phyloP scores from a whole-genome alignment of 2,113 vertebrate genomes.

The Heterotilapia buettikoferi region DNA sequence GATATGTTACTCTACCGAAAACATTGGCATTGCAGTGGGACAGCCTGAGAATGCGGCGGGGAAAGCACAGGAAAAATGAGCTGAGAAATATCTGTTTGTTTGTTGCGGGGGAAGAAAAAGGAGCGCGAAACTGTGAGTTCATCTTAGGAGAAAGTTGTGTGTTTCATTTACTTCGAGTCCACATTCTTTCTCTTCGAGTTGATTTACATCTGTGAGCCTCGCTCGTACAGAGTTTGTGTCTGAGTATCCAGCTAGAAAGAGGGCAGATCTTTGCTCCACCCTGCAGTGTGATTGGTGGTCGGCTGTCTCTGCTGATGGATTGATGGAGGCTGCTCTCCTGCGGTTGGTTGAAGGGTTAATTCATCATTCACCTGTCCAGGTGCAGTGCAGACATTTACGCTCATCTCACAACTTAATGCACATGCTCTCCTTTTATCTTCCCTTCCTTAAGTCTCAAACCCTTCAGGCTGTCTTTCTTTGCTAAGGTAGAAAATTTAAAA shows the following conservation, averaged over 20 bases:
- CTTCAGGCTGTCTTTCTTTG: not conserved
- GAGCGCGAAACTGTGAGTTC: constrained; percentile 40
- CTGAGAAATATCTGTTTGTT: constrained; percentile 46
- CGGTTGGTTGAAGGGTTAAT: constrained; percentile 40
- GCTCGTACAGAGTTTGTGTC: not conserved
- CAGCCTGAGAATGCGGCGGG: constrained; percentile 52
- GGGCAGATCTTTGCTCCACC: constrained; percentile 29
- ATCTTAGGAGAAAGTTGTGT: constrained; percentile 31
- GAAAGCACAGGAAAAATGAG: constrained; percentile 17
- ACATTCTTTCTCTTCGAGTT: not conserved
- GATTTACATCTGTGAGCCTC: not conserved
- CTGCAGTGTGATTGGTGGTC: constrained; percentile 60
- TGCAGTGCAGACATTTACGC: not conserved
- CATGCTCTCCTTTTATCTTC: not conserved
- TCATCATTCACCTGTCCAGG: constrained; percentile 50
- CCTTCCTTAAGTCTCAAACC: not conserved
- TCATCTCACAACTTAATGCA: not conserved
- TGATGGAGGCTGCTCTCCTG: constrained; percentile 45
- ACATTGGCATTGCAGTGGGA: constrained; percentile 25
- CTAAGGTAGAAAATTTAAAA: not conserved
- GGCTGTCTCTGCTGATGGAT: constrained; percentile 51
- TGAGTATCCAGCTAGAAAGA: not conserved
- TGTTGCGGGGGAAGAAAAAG: constrained; percentile 1
- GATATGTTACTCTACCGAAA: constrained; percentile 42
- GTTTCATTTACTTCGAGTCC: not conserved